These are phyloP conservation scores for Temnothorax nylanderi DNA, from an alignment of 1,140 invertebrate genomes.

Conservation along the genomic window DNA sequence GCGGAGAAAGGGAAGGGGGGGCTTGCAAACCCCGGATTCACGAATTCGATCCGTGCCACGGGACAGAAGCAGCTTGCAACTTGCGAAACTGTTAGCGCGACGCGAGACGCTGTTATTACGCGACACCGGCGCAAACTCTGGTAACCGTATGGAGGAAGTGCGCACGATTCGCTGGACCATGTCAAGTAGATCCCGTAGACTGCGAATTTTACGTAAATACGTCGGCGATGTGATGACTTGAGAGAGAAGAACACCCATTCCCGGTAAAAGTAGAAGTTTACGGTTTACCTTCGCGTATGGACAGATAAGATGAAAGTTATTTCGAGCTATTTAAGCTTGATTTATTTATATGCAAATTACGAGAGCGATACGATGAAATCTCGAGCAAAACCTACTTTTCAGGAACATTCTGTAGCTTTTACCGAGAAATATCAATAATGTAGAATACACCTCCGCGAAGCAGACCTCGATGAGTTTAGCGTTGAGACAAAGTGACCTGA, in stretches of 20 bases:
- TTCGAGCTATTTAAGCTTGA: background rate
- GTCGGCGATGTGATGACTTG: background rate
- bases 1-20: conserved; percentile 19
- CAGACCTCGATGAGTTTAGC: conserved; percentile 38
- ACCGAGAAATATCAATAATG: conserved; percentile 41
- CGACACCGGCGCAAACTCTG: conserved; percentile 38
- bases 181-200: conserved; percentile 5
- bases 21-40: conserved; percentile 39
- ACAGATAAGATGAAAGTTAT: background rate
- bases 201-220: background rate
- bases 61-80: conserved; percentile 54
- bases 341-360: conserved; percentile 27
- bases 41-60: conserved; percentile 48
- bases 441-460: conserved; percentile 33
- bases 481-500: conserved; percentile 24
- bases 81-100: conserved; percentile 52
- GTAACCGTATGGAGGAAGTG: conserved; percentile 25
- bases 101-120: conserved; percentile 45
- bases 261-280: background rate
- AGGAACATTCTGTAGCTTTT: conserved; percentile 14
- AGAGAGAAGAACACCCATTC: background rate
- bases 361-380: conserved; percentile 3
- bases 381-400: conserved; percentile 33
- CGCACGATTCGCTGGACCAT: conserved; percentile 40
- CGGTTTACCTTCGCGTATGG: background rate